Base-by-base conservation (phyloP, 1,140 invertebrate species). In the fruit fly (Drosophila melanogaster) region DNA sequence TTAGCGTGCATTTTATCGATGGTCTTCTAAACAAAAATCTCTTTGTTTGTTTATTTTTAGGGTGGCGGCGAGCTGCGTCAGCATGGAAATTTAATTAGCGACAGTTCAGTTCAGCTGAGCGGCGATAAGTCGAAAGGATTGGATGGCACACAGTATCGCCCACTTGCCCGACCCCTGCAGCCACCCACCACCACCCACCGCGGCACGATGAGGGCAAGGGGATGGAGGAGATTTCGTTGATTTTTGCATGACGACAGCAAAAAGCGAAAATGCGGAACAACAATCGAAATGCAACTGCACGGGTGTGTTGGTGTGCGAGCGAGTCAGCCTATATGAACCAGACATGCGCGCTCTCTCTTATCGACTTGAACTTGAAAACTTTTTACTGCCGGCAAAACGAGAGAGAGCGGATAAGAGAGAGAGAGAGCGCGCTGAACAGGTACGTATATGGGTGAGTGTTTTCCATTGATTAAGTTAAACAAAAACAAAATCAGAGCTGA, bases 351-450 rank as follows among this genome's bases (percentile, higher is more conserved):
- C 62, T 79, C 49, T 19, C 59, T 55, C 24, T 1, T 17, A 35
- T 33, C 54, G 71, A 89, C 84, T 91, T 91, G 89, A 91, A 91
- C 89, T 91, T 91, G 89, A 91, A 91, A 91, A 80, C 70, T 17
- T 58, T 78, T 75, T 35, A 76, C 60, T 65, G 64, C 53, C 71
- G 71, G 72, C 71, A 57, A 64, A 77, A 37, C 12, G 19, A 33
- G 22, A 57, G 44, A 47, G 50, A 35, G 26, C n/a, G 35, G 35
- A 41, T 19, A 37, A 55, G 30, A 35, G 12, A 44, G 38, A n/a
- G 15, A 57, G 37, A 66, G 62, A 50, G 47, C 59, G 37, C 37
- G 37, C 6, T 2, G 10, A 71, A 30, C 79, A 81, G 37, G 61
- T 65, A 55, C 38, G 51, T 30, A 41, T 14, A 22, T 69, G 38